Evolutionary conservation across 2,888 invertebrate species (phyloP).

Genomic region (Phasia obesa): DNA sequence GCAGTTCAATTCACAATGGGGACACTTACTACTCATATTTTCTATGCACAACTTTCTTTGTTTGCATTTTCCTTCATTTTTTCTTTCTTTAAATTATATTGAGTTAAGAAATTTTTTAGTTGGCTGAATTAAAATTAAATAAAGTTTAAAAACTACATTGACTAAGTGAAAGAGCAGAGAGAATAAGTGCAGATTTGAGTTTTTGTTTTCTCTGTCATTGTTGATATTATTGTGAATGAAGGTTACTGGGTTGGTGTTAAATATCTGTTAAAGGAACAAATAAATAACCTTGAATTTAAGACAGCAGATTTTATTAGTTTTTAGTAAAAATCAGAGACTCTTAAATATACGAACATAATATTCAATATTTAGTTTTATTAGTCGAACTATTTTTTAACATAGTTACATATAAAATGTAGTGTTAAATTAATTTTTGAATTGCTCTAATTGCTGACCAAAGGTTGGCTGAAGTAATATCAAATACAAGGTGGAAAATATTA

Average conservation of each 20-base stretch:
- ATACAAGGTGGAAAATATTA: too few relatives aligned
- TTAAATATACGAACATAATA: neutral
- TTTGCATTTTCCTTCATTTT: neutral
- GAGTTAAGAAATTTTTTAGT: conserved; percentile 32
- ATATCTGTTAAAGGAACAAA: conserved; percentile 10
- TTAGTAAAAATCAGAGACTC: conserved; percentile 4
- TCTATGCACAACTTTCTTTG: neutral
- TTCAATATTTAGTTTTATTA: too few relatives aligned
- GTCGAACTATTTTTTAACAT: too few relatives aligned
- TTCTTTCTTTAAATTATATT: neutral
- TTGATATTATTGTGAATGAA: conserved; percentile 16
- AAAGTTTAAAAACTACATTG: conserved; percentile 27
- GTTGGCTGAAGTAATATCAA: too few relatives aligned
- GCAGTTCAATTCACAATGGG: conserved; percentile 7
- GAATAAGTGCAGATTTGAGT: conserved; percentile 21
- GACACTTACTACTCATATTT: neutral
- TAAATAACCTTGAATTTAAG: conserved; percentile 27
- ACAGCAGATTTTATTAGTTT: neutral
- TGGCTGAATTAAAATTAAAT: conserved; percentile 23
- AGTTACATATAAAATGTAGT: too few relatives aligned
- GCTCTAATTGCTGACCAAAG: too few relatives aligned
- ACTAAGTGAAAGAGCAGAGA: conserved; percentile 4
- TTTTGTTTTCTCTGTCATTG: neutral
- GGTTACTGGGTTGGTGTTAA: conserved; percentile 35
- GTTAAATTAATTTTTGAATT: too few relatives aligned